Evolutionary conservation across 2,797 vertebrate genomes (phyloP).

Genomic region (Pempheris klunzingeri): DNA sequence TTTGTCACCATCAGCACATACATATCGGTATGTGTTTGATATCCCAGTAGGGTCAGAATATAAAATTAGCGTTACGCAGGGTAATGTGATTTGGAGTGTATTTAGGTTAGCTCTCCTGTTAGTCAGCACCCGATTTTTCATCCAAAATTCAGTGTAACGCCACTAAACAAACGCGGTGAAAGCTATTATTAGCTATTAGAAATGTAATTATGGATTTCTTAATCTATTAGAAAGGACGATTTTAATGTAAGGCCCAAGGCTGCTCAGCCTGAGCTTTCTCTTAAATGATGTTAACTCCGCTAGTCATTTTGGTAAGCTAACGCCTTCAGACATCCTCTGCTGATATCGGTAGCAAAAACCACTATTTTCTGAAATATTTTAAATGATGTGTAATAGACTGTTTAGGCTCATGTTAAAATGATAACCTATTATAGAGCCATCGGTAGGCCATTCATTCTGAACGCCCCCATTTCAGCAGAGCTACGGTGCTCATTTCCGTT

Average conservation of each 20-base stretch:
- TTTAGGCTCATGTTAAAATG: background rate
- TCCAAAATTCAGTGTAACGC: conserved; percentile 21
- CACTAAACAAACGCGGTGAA: background rate
- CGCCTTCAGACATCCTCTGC: conserved; percentile 24
- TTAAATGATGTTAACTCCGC: conserved; percentile 7
- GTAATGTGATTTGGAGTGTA: background rate
- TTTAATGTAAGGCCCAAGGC: background rate
- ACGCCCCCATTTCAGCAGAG: conserved; percentile 65
- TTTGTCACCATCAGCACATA: background rate
- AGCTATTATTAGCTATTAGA: background rate
- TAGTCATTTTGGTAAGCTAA: conserved; percentile 16
- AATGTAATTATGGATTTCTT: background rate
- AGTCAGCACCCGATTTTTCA: conserved; percentile 11
- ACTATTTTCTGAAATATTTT: background rate
- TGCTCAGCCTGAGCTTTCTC: background rate
- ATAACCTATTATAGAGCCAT: conserved; percentile 6
- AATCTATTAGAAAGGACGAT: fast-evolving
- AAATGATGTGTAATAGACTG: background rate
- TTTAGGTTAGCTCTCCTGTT: background rate
- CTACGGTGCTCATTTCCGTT: conserved; percentile 76
- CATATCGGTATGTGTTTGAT: fast-evolving
- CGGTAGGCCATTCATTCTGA: conserved; percentile 74
- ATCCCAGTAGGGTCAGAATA: background rate
- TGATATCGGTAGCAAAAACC: background rate
- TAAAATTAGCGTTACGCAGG: background rate